Conservation (phyloP, 2,888 invertebrate species). For the Thumatha senex region DNA sequence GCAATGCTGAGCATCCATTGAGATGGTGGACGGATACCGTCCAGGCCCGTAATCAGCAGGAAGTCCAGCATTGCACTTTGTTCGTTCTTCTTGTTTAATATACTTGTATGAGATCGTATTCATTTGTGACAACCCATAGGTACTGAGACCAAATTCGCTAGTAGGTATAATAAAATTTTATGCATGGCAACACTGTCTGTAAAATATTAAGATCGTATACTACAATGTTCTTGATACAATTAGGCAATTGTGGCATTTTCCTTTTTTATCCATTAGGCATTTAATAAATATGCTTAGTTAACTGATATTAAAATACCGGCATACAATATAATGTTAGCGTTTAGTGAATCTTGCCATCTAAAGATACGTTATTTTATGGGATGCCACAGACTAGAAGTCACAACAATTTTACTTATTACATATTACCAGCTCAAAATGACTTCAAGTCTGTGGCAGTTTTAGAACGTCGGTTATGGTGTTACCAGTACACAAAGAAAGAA, state of each 20-base stretch:
- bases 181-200: too few species aligned
- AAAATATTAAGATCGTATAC: too few species aligned
- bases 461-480: conserved; percentile 73
- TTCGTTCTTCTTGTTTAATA: too few species aligned
- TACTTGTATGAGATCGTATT: too few species aligned
- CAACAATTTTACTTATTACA: not conserved
- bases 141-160: too few species aligned
- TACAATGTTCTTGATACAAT: conserved; percentile 12
- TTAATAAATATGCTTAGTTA: conserved; percentile 29
- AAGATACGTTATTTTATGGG: conserved; percentile 59
- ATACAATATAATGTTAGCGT: conserved; percentile 76
- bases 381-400: conserved; percentile 50
- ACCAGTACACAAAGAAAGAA: conserved; percentile 79
- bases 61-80: too few species aligned
- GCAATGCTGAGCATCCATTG: too few species aligned
- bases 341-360: conserved; percentile 79
- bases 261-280: conserved; percentile 27
- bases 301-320: conserved; percentile 30
- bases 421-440: conserved; percentile 15
- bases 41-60: too few species aligned
- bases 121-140: too few species aligned
- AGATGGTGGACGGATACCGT: too few species aligned
- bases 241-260: conserved; percentile 23
- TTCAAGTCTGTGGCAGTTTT: conserved; percentile 54
- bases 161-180: too few species aligned